These are phyloP conservation scores for Arctopsyche grandis DNA, from an alignment of 1,140 invertebrate genomes.

Conservation along the genomic window DNA sequence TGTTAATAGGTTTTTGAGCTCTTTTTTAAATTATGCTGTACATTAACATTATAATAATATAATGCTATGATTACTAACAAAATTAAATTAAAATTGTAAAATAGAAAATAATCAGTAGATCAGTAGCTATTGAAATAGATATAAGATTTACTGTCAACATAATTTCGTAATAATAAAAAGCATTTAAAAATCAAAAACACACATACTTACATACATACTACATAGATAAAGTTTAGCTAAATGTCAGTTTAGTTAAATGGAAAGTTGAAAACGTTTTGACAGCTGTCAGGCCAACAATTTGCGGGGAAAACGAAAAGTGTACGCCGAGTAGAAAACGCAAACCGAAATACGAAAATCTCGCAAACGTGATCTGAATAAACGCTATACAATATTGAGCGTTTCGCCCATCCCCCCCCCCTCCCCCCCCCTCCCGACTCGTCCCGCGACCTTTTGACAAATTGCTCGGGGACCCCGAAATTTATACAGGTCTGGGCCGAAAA, in stretches of 20 bases:
- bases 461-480: background rate
- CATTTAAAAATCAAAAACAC: no score
- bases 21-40: no score
- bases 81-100: no score
- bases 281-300: conserved; percentile 5
- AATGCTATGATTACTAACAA: no score
- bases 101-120: no score
- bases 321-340: conserved; percentile 1
- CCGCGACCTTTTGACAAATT: conserved; percentile 21
- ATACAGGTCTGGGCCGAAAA: background rate
- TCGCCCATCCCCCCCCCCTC: background rate
- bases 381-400: background rate
- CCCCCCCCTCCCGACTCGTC: no score
- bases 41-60: no score
- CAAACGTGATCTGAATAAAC: conserved; percentile 13
- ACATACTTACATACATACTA: no score
- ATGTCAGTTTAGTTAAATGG: background rate
- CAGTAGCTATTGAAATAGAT: no score
- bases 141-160: no score
- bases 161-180: no score
- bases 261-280: conserved; percentile 22
- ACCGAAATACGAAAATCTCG: conserved; percentile 17
- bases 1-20: no score
- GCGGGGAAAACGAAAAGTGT: background rate
- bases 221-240: background rate